Percentiles rank a stretch among this genome's conserved stretches.
Conservation (phyloP, 2,113 vertebrate species). For the Semnopithecus entellus region DNA sequence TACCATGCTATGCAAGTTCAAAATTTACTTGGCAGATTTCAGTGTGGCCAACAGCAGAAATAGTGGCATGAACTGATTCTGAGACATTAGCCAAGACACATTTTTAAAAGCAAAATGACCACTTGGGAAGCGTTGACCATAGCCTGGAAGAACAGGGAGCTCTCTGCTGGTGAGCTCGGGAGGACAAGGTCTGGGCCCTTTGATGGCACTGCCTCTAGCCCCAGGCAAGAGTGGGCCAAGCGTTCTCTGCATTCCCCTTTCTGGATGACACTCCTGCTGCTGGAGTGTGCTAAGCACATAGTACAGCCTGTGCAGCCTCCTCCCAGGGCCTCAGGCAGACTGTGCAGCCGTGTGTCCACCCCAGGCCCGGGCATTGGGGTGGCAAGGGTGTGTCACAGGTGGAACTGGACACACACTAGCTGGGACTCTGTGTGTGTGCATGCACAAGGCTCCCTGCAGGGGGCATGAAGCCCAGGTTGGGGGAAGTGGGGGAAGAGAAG, state of each 20-base stretch:
- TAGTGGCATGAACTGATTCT: background rate
- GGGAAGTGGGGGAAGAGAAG: background rate
- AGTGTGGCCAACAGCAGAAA: background rate
- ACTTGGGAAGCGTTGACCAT: background rate
- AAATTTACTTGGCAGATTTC: background rate
- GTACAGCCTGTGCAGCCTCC: background rate
- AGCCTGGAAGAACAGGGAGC: background rate
- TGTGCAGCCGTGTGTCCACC: background rate
- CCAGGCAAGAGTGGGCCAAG: rapidly evolving
- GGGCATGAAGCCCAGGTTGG: background rate
- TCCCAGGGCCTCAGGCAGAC: background rate
- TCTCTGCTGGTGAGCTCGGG: background rate
- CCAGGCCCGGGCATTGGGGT: background rate
- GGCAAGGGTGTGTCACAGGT: too few species aligned
- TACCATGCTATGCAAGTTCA: background rate
- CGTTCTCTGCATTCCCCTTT: background rate
- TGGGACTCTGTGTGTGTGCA: background rate
- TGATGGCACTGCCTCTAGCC: too few species aligned
- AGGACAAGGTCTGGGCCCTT: background rate
- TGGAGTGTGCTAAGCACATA: too few species aligned
- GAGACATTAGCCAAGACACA: background rate
- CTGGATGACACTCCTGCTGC: background rate
- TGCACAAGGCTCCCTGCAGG: background rate
- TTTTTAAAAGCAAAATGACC: background rate
- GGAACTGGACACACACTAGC: background rate